Evolutionary conservation across 2,888 invertebrate species (phyloP).

Genomic region (Caenorhabditis panamensis): DNA sequence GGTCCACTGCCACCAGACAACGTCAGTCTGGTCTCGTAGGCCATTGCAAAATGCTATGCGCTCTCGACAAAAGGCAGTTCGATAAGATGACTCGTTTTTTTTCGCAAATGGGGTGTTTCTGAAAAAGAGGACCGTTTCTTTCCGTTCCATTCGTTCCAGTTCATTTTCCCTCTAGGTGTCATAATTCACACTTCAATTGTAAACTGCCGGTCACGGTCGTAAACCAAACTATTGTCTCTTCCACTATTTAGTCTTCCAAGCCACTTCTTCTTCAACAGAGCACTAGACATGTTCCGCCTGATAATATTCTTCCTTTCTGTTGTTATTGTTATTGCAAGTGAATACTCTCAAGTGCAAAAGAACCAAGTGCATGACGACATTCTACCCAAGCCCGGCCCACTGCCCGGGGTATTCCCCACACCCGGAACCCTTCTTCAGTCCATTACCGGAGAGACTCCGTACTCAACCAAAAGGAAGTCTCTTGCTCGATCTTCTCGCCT

Average conservation of each 20-base stretch:
- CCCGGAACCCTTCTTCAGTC: slow-evolving; percentile 22
- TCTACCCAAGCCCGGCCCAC: slow-evolving; percentile 4
- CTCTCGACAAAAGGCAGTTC: too few species aligned
- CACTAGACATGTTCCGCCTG: not conserved
- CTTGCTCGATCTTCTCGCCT: not conserved
- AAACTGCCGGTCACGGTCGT: not conserved
- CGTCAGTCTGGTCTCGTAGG: too few species aligned
- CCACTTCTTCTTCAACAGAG: not conserved
- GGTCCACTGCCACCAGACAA: too few species aligned
- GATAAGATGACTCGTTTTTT: too few species aligned
- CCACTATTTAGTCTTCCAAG: not conserved
- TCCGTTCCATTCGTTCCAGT: not conserved
- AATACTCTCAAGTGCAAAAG: not conserved
- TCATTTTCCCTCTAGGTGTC: not conserved
- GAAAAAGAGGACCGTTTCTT: too few species aligned
- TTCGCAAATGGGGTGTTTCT: too few species aligned
- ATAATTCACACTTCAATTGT: not conserved
- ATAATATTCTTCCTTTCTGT: not conserved
- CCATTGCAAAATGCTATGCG: too few species aligned
- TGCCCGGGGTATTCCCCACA: slow-evolving; percentile 13
- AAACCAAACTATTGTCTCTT: not conserved
- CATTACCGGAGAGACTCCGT: slow-evolving; percentile 18
- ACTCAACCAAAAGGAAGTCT: slow-evolving; percentile 4
- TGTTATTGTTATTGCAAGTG: not conserved
- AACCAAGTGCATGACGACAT: not conserved